These are phyloP conservation scores for Zaprionus kolodkinae DNA, from an alignment of 1,140 invertebrate species.

Conservation along the genomic window DNA sequence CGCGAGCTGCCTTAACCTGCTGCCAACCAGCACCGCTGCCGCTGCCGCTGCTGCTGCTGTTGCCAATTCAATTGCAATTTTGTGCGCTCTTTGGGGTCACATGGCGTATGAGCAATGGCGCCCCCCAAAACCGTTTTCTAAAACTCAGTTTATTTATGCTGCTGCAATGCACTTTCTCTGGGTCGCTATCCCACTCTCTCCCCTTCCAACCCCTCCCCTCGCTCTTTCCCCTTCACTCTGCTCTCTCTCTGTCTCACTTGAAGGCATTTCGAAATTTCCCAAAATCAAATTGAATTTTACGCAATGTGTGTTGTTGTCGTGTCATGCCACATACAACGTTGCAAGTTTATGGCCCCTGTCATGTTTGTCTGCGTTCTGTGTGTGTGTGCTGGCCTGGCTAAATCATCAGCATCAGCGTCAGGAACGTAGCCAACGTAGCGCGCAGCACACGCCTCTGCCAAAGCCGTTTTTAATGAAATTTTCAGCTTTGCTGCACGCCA, in stretches of 20 bases:
- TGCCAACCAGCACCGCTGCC: conserved; percentile 5
- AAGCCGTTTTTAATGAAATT: conserved; percentile 75
- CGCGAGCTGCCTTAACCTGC: conserved; percentile 28
- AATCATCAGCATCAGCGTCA: conserved; percentile 4
- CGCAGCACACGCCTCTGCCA: conserved; percentile 13
- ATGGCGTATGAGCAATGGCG: conserved; percentile 52
- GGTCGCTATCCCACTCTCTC: too few species aligned
- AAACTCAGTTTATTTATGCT: conserved; percentile 65
- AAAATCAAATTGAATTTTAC: conserved; percentile 67
- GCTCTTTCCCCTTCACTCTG: not conserved
- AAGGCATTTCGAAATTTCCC: conserved; percentile 2
- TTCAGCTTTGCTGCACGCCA: conserved; percentile 56
- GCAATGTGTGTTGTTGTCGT: conserved; percentile 37
- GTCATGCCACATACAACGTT: conserved; percentile 40
- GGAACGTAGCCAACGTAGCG: not conserved
- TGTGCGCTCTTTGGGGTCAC: conserved; percentile 33
- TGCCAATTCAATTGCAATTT: conserved; percentile 57
- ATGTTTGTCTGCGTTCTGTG: conserved; percentile 31
- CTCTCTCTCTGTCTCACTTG: not conserved
- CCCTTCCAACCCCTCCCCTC: not conserved
- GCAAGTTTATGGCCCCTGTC: conserved; percentile 61
- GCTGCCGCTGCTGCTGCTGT: conserved; percentile 13
- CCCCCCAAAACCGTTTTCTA: not conserved
- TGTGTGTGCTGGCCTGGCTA: conserved; percentile 39
- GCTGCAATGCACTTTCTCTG: conserved; percentile 36